Evolutionary conservation across 2,797 vertebrate species (phyloP), one percentile per base, ranked within the genome.

Genomic region (Sebastes itinus): DNA sequence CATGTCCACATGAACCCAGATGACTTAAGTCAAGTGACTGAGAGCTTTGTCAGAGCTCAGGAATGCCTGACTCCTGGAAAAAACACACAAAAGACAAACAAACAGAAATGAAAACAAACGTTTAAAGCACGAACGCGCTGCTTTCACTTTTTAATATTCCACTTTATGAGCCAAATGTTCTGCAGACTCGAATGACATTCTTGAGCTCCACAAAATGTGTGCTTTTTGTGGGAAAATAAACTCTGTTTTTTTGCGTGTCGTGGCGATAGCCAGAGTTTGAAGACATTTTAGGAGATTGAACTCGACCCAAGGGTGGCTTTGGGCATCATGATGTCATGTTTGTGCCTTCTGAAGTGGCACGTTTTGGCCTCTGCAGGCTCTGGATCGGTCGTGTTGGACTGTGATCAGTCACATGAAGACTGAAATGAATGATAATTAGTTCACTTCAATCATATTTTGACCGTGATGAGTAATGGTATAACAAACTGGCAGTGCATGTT

Each of bases 321-420:
- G n/a, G 84, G 87, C 89, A 58, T 63, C 65, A 28, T 89, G 87
- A 89, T 83, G 85, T 86, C 87, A 91, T 72, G 71, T 61, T 62
- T n/a, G 56, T 78, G 61, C 67, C 77, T 59, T 86, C 75, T 88
- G 88, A 86, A 87, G 87, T 81, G 82, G 79, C 73, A 70, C 35
- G 2, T n/a, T 72, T 30, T 72, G 84, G 80, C 69, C 62, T 71
- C 60, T 9, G 28, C n/a, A 22, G 78, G 69, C 62, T 71, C 60
- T 7, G 28, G n/a, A 22, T 67, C 20, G 72, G 56, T 73, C 14
- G 62, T 9, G 60, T 18, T 87, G 88, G 81, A 75, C 72, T 7
- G 3, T 1, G 58, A 79, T 91, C 78, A 75, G 27, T 81, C 83
- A 38, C 70, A 30, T 67, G 3, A 46, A 60, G 64, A 23, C 81